These are phyloP conservation scores for Euzophera pinguis DNA, from an alignment of 2,888 invertebrate species.

Conservation along the genomic window DNA sequence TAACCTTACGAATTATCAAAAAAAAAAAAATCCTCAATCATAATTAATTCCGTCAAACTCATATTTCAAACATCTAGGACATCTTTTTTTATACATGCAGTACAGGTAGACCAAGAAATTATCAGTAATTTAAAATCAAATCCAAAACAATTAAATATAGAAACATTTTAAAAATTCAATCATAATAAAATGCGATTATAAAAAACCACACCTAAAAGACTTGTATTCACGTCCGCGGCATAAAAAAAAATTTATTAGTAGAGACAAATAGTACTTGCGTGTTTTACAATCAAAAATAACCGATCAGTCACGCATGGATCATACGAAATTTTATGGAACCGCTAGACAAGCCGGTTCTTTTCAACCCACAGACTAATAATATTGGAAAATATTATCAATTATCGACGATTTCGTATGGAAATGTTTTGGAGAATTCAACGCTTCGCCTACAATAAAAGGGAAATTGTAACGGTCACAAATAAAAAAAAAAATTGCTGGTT, in stretches of 20 bases:
- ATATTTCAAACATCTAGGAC: too few relatives aligned
- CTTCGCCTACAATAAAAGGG: background rate
- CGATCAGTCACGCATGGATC: constrained; percentile 44
- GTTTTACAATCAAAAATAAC: constrained; percentile 48
- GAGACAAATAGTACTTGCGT: constrained; percentile 53
- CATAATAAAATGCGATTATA: background rate
- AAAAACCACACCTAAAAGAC: constrained; percentile 7
- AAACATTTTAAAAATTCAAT: background rate
- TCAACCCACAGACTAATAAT: constrained; percentile 2
- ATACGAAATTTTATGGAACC: constrained; percentile 26
- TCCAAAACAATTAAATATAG: too few relatives aligned
- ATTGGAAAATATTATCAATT: constrained; percentile 10
- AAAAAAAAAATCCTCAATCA: too few relatives aligned
- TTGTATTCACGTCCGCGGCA: constrained; percentile 16
- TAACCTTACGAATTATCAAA: too few relatives aligned
- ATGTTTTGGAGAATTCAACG: background rate
- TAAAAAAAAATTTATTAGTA: constrained; percentile 39
- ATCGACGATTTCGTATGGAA: constrained; percentile 4
- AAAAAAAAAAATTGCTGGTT: too few relatives aligned
- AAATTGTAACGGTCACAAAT: too few relatives aligned
- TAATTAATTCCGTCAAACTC: too few relatives aligned
- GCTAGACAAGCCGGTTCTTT: constrained; percentile 25
- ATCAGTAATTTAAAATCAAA: too few relatives aligned
- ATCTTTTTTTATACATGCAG: too few relatives aligned
- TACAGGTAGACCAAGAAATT: too few relatives aligned